phyloP scores from a whole-genome alignment of 2,797 vertebrate species.

The Fistularia commersonii region DNA sequence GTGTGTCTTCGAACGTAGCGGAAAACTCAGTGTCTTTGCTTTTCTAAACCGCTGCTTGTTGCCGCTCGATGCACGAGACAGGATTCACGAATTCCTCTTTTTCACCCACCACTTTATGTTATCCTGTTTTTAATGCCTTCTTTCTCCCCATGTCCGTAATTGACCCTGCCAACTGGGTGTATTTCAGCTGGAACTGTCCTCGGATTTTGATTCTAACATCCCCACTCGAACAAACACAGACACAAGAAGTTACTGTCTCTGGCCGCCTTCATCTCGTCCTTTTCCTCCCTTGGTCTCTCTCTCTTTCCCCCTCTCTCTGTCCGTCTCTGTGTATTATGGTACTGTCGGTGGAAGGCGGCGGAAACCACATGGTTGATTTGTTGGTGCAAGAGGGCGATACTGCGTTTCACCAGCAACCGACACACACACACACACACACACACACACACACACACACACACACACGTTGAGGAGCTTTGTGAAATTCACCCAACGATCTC shows the following conservation, averaged over 20 bases:
- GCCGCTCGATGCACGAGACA: too few species aligned
- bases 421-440: too few species aligned
- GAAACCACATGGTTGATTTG: conserved; percentile 68
- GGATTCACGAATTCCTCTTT: too few species aligned
- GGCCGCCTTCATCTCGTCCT: too few species aligned
- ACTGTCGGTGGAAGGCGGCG: conserved; percentile 65
- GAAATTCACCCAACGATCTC: too few species aligned
- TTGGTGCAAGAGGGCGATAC: conserved; percentile 13
- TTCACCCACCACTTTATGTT: not conserved
- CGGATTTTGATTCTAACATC: conserved; percentile 33
- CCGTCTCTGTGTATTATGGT: conserved; percentile 27
- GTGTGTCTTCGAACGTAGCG: conserved; percentile 37
- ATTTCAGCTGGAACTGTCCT: conserved; percentile 47
- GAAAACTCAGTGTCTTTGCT: conserved; percentile 40
- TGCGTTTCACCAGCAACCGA: too few species aligned
- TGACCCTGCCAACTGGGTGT: conserved; percentile 17
- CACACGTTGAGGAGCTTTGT: too few species aligned
- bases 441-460: too few species aligned
- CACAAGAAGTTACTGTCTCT: conserved; percentile 53
- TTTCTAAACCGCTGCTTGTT: conserved; percentile 9
- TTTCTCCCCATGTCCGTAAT: conserved; percentile 9
- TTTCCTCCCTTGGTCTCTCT: conserved; percentile 7
- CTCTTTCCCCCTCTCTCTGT: conserved; percentile 15
- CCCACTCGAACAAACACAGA: conserved; percentile 34
- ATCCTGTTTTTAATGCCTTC: not conserved